Evolutionary conservation across 53 echinoderm and acorn worm species (phyloP).

Genomic region (Henricia sp.): DNA sequence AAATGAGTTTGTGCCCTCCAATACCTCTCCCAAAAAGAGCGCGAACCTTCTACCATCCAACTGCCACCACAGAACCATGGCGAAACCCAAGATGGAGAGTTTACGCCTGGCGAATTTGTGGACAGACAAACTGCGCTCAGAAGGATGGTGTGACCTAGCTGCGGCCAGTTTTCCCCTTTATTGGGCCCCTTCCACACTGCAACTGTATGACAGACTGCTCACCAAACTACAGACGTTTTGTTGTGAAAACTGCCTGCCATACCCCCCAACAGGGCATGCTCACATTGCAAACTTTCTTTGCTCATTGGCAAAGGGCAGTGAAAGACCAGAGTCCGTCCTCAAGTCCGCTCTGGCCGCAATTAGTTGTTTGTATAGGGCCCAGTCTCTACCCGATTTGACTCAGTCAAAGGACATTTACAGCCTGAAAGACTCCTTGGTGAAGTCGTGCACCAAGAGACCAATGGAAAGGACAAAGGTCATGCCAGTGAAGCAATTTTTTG

Average conservation of each 20-base stretch:
- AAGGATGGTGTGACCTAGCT: constrained; percentile 61
- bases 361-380: neutral
- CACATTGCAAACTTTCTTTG: constrained; percentile 48
- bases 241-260: constrained; percentile 2
- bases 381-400: neutral
- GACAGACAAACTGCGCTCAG: constrained; percentile 32
- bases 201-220: constrained; percentile 39
- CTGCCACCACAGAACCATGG: constrained; percentile 51
- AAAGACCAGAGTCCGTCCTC: constrained; percentile 7
- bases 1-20: constrained; percentile 2
- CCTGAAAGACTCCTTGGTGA: constrained; percentile 20
- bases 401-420: constrained; percentile 3
- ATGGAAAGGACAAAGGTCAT: constrained; percentile 5
- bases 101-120: constrained; percentile 64
- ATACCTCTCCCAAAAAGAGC: constrained; percentile 1
- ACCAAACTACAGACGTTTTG: constrained; percentile 43
- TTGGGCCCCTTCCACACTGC: constrained; percentile 53
- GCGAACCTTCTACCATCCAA: constrained; percentile 11
- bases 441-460: constrained; percentile 5
- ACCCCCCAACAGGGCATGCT: constrained; percentile 28
- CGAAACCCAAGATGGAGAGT: constrained; percentile 50
- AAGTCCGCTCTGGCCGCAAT: constrained; percentile 5
- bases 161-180: constrained; percentile 39
- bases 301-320: constrained; percentile 4
- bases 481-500: constrained; percentile 7